phyloP scores from a whole-genome alignment of 2,797 vertebrate species.

The Pelodytes ibericus region DNA sequence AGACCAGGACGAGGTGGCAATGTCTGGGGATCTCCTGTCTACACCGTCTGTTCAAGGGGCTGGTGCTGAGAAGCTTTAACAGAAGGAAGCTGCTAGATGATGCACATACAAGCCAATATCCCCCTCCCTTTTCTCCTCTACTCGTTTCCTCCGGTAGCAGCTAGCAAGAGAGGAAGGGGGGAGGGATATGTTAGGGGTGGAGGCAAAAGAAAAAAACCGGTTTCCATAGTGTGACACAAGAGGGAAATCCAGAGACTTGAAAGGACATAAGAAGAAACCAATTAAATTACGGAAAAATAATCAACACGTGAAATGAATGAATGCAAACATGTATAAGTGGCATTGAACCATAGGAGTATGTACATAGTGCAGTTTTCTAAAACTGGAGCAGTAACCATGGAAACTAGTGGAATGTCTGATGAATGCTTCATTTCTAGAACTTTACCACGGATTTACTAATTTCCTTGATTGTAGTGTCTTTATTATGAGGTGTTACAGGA shows the following conservation, averaged over 20 bases:
- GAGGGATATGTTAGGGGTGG: constrained; percentile 2
- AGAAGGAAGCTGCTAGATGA: constrained; percentile 42
- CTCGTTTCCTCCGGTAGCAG: constrained; percentile 13
- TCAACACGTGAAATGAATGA: too few relatives aligned
- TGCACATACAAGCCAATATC: constrained; percentile 5
- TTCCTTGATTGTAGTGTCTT: too few relatives aligned
- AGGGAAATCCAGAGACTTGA: not conserved
- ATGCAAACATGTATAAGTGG: too few relatives aligned
- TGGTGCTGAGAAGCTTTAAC: constrained; percentile 14
- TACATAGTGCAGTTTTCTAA: too few relatives aligned
- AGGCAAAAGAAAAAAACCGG: not conserved
- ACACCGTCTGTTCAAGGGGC: not conserved
- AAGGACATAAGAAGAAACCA: too few relatives aligned
- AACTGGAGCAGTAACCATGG: too few relatives aligned
- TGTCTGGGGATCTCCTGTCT: not conserved
- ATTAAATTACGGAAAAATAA: not conserved
- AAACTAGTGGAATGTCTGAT: too few relatives aligned
- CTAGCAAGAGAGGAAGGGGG: not conserved
- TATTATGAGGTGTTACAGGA: too few relatives aligned
- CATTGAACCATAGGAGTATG: too few relatives aligned
- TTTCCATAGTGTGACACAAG: not conserved
- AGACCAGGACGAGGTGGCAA: constrained; percentile 16
- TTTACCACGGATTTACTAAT: too few relatives aligned
- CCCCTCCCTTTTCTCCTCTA: constrained; percentile 13
- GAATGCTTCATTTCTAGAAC: too few relatives aligned